Evolutionary conservation across 2,888 invertebrate genomes (phyloP).

Genomic region (Sarcophaga rosellei): DNA sequence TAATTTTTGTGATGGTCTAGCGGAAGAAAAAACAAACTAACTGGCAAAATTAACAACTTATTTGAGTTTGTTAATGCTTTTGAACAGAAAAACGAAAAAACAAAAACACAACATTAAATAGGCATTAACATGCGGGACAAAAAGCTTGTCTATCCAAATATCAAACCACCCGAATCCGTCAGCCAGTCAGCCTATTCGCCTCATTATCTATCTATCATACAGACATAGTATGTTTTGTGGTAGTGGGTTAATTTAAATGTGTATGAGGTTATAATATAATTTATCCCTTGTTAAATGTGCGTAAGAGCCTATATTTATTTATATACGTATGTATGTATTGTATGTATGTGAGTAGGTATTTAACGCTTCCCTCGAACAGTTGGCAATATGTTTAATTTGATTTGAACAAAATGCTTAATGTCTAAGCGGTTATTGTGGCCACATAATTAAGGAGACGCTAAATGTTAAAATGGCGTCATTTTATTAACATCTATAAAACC

Average conservation of each 20-base stretch:
- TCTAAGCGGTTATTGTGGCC: slow-evolving; percentile 63
- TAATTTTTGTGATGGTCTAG: too few relatives aligned
- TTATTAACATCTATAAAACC: slow-evolving; percentile 56
- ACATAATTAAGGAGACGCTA: slow-evolving; percentile 64
- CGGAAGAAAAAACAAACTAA: slow-evolving; percentile 14
- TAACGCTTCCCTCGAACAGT: slow-evolving; percentile 44
- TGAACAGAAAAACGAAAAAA: not conserved
- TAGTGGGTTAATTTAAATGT: slow-evolving; percentile 1
- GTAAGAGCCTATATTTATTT: slow-evolving; percentile 20
- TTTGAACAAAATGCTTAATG: slow-evolving; percentile 57
- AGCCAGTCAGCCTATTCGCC: slow-evolving; percentile 25
- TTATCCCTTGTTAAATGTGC: slow-evolving; percentile 25
- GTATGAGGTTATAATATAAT: not conserved
- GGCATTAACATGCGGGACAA: slow-evolving; percentile 62
- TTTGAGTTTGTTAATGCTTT: slow-evolving; percentile 60
- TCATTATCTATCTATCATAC: not conserved
- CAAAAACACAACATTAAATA: slow-evolving; percentile 14
- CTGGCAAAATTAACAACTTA: slow-evolving; percentile 64
- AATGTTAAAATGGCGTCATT: slow-evolving; percentile 64
- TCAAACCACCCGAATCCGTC: not conserved
- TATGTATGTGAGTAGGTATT: slow-evolving; percentile 15
- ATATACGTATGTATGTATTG: slow-evolving; percentile 3
- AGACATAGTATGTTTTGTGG: not conserved
- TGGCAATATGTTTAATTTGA: slow-evolving; percentile 61
- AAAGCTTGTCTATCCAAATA: slow-evolving; percentile 48